Base-by-base conservation (phyloP, 2,888 invertebrate genomes). In the Drosophila stalkeri region DNA sequence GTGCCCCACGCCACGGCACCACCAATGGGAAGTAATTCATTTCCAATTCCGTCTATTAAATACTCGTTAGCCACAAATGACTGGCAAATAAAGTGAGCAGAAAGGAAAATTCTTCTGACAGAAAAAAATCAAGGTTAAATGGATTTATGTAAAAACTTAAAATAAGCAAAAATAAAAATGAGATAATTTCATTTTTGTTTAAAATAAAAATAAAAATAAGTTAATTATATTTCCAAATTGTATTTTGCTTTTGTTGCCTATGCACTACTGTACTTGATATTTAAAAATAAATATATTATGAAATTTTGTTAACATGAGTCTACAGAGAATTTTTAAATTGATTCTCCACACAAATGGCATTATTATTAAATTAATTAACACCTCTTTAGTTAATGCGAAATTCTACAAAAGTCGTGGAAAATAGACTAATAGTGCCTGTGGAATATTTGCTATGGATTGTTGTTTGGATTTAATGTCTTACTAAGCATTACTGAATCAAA, bases 331-430 rank as follows among this genome's bases (percentile, higher is more conserved):
- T 64, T 35, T 20, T 2, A 64, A 77, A 77, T 77, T 73, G 74
- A 47, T 69, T 73, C 43, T 23, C 56, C 73, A 77, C 56, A 70
- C 66, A 70, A 61, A 62, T 51, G 64, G 59, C 75, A 71, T 56
- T 72, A 44, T 68, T 69, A 54, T 61, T 61, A 18, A 33, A 66
- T 52, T 27, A 77, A 77, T 77, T 77, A 77, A 52, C 77, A 62
- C 70, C 41, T 64, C 47, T 37, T 43, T 46, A 54, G 57, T 64
- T 51, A 61, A 49, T 56, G 49, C 56, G 33, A 64, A 61, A 35
- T 61, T 77, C 51, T 74, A 43, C 57, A 16, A 47, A 27, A 41
- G 35, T 69, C 66, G 51, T 59, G 64, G 49, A 47, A 56, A 47
- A 39, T 37, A 51, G 60, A 49, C 37, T 67, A 67, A 49, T 54